Conservation (phyloP, 2,888 invertebrate genomes). For the Reticulitermes lucifugus region DNA sequence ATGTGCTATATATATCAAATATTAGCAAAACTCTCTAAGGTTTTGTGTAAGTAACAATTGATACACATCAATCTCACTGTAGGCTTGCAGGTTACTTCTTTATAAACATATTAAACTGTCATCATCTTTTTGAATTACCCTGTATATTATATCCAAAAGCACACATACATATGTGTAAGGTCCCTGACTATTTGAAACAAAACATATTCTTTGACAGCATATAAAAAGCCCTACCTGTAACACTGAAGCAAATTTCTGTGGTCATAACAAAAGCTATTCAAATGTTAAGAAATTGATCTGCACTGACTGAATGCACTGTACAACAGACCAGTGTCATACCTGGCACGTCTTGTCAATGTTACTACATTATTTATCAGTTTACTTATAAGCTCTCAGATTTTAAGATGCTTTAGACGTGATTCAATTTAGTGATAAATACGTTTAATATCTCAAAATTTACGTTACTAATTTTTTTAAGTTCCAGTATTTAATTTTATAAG, state of each 20-base stretch:
- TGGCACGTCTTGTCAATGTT: not conserved
- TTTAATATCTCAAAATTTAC: not conserved
- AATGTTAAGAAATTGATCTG: slow-evolving; percentile 10
- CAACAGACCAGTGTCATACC: not conserved
- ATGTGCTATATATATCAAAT: too few relatives aligned
- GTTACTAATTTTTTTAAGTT: not conserved
- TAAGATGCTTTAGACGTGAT: not conserved
- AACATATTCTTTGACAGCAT: too few relatives aligned
- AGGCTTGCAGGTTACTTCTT: too few relatives aligned
- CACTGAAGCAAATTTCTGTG: not conserved
- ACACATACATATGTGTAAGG: too few relatives aligned
- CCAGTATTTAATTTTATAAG: not conserved
- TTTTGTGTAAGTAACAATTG: too few relatives aligned
- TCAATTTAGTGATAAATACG: not conserved
- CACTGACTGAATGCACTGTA: not conserved
- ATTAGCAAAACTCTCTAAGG: too few relatives aligned
- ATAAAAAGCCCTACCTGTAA: too few relatives aligned
- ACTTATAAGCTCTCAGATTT: not conserved
- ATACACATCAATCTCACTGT: too few relatives aligned
- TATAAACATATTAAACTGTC: too few relatives aligned
- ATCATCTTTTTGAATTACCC: too few relatives aligned
- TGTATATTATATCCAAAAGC: too few relatives aligned
- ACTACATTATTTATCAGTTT: not conserved
- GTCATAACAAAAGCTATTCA: not conserved
- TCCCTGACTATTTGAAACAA: too few relatives aligned